These are phyloP conservation scores for Pampus argenteus DNA, from an alignment of 2,797 vertebrate genomes.

Conservation along the genomic window DNA sequence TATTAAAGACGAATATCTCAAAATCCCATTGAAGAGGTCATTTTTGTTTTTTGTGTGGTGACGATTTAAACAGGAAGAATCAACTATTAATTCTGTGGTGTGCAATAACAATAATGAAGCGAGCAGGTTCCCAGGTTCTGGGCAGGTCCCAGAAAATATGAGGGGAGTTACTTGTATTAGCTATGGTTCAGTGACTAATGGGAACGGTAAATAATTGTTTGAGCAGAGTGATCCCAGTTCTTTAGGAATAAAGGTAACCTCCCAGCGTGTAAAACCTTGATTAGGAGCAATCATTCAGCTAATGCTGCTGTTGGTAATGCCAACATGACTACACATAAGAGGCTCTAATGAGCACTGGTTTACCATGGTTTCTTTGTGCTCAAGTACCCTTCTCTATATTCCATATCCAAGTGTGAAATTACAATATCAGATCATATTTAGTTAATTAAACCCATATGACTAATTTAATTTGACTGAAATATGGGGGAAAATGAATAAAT, in stretches of 20 bases:
- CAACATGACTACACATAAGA: conserved; percentile 58
- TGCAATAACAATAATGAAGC: conserved; percentile 45
- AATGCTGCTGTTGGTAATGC: conserved; percentile 65
- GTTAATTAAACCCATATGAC: conserved; percentile 83
- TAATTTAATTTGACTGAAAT: conserved; percentile 82
- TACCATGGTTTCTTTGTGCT: conserved; percentile 67
- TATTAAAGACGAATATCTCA: neutral
- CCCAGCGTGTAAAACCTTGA: conserved; percentile 70
- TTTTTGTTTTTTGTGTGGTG: neutral
- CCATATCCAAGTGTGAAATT: conserved; percentile 78
- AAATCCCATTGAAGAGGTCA: neutral
- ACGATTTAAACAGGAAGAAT: conserved; percentile 24
- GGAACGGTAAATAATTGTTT: conserved; percentile 72
- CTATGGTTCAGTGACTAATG: conserved; percentile 64
- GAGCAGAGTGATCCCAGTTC: conserved; percentile 55
- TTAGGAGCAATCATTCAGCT: conserved; percentile 69
- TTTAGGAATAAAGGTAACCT: conserved; percentile 73
- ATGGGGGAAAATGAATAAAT: conserved; percentile 71
- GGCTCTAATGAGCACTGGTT: conserved; percentile 66
- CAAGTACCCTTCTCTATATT: conserved; percentile 67
- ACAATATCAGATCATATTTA: conserved; percentile 80
- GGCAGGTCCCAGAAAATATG: conserved; percentile 59
- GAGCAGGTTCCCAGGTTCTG: too few relatives aligned
- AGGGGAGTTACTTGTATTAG: conserved; percentile 67
- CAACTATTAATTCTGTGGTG: conserved; percentile 30